phyloP scores from a whole-genome alignment of 2,113 vertebrate genomes.

The Amphiprion ocellaris region DNA sequence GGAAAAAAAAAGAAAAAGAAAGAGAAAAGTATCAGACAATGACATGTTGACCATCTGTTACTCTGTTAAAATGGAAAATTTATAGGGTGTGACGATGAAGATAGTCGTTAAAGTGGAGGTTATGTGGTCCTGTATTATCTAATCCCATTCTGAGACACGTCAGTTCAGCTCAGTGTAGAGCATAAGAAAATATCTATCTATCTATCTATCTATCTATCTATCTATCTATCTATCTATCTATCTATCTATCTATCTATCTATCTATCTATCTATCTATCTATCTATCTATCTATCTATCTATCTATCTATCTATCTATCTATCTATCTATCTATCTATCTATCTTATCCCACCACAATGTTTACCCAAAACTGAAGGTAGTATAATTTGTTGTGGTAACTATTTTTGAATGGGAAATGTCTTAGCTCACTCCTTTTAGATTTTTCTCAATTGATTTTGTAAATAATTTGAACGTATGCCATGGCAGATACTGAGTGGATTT shows the following conservation, averaged over 20 bases:
- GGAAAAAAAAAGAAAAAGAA: conserved; percentile 18
- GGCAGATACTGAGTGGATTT: too few relatives aligned
- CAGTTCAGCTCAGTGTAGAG: conserved; percentile 19
- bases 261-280: background rate
- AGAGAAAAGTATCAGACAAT: conserved; percentile 32
- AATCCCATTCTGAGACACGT: conserved; percentile 35
- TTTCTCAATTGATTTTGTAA: too few relatives aligned
- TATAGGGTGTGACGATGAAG: conserved; percentile 47
- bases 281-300: too few relatives aligned
- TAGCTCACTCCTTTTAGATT: too few relatives aligned
- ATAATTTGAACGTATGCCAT: too few relatives aligned
- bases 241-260: conserved; percentile 17
- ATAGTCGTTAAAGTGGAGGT: conserved; percentile 46
- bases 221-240: conserved; percentile 22
- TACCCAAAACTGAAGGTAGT: too few relatives aligned
- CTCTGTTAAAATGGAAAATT: conserved; percentile 43
- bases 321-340: too few relatives aligned
- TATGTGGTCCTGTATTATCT: conserved; percentile 28
- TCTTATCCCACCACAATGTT: too few relatives aligned
- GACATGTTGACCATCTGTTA: conserved; percentile 43
- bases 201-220: conserved; percentile 6
- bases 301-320: too few relatives aligned
- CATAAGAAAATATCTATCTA: background rate
- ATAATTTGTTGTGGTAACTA: too few relatives aligned
- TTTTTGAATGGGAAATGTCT: too few relatives aligned